These are phyloP conservation scores for Carabus problematicus DNA, from an alignment of 2,888 invertebrate genomes.

Conservation along the genomic window DNA sequence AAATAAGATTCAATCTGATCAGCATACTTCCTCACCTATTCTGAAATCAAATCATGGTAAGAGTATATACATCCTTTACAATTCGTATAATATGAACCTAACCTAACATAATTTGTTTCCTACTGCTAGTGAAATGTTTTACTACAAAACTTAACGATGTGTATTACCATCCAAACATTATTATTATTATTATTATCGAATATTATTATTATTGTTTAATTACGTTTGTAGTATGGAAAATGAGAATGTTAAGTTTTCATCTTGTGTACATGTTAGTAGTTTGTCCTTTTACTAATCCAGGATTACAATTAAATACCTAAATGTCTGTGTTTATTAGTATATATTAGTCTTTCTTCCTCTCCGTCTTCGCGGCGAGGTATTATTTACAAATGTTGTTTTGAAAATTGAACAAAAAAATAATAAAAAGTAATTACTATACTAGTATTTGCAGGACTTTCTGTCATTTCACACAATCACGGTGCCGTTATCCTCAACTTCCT, in stretches of 20 bases:
- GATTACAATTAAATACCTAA: slow-evolving; percentile 36
- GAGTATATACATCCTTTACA: too few species aligned
- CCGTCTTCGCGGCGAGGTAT: slow-evolving; percentile 46
- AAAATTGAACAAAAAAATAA: slow-evolving; percentile 52
- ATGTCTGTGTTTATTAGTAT: slow-evolving; percentile 44
- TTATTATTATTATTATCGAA: neutral
- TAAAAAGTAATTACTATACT: slow-evolving; percentile 51
- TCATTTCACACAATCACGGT: too few species aligned
- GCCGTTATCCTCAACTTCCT: too few species aligned
- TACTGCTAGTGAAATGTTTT: slow-evolving; percentile 24
- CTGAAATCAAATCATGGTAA: too few species aligned
- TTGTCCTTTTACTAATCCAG: slow-evolving; percentile 41
- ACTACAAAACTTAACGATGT: slow-evolving; percentile 21
- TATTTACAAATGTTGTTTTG: slow-evolving; percentile 54
- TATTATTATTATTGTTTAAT: slow-evolving; percentile 16
- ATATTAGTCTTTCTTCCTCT: slow-evolving; percentile 41
- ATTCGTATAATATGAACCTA: too few species aligned
- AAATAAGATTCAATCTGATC: too few species aligned
- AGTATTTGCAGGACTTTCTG: slow-evolving; percentile 23
- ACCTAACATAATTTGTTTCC: too few species aligned
- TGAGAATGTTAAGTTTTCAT: slow-evolving; percentile 32
- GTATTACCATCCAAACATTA: slow-evolving; percentile 27
- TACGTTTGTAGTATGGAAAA: slow-evolving; percentile 27
- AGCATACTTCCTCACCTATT: too few species aligned
- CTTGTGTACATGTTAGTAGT: slow-evolving; percentile 40